phyloP scores from a whole-genome alignment of 2,113 vertebrate species.

The Lepisosteus osseus region DNA sequence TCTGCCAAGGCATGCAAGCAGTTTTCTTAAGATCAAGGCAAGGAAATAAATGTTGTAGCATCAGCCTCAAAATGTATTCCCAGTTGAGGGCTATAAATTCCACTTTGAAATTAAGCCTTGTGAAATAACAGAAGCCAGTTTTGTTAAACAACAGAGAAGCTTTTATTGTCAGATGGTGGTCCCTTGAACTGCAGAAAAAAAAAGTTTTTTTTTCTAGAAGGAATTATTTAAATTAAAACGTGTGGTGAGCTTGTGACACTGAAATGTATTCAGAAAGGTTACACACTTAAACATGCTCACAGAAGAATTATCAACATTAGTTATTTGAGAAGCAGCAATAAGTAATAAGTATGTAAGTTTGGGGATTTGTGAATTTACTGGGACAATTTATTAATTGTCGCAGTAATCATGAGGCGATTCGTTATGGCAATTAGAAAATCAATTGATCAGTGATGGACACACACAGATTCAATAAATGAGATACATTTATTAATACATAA shows the following conservation, averaged over 20 bases:
- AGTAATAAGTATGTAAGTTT: no score
- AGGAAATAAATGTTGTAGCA: not conserved
- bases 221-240: not conserved
- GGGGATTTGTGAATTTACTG: no score
- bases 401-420: no score
- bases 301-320: not conserved
- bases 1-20: slow-evolving; percentile 24
- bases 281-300: not conserved
- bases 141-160: not conserved
- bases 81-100: not conserved
- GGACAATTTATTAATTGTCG: no score
- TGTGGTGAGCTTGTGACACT: not conserved
- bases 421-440: no score
- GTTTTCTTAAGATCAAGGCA: slow-evolving; percentile 15
- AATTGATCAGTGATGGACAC: no score
- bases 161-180: not conserved
- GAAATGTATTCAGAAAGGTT: not conserved
- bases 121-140: not conserved
- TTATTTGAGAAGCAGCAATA: no score
- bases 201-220: not conserved
- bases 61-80: not conserved
- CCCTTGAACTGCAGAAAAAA: not conserved
- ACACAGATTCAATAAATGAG: no score
- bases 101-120: not conserved
- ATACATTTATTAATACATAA: no score